These are phyloP conservation scores for Actenoides lindsayi DNA, from an alignment of 2,113 vertebrate genomes.

Conservation along the genomic window DNA sequence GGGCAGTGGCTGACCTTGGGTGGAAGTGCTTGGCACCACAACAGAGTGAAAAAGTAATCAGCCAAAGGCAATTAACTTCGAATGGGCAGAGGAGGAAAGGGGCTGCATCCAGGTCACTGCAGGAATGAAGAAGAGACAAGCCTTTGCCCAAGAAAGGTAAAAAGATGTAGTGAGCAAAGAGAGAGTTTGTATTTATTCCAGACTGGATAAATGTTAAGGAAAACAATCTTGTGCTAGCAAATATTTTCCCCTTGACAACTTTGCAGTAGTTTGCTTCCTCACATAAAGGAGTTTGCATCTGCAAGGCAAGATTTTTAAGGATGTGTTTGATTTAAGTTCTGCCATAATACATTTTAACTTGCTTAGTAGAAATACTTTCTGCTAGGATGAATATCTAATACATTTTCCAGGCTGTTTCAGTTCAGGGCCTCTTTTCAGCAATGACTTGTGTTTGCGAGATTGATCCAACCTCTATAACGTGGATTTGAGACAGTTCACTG, in stretches of 20 bases:
- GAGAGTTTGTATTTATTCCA: slow-evolving; percentile 12
- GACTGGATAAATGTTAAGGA: slow-evolving; percentile 37
- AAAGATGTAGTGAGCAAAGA: background rate
- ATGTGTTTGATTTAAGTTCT: slow-evolving; percentile 74
- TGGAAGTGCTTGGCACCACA: background rate
- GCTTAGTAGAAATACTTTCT: slow-evolving; percentile 71
- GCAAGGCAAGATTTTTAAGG: slow-evolving; percentile 64
- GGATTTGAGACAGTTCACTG: slow-evolving; percentile 87
- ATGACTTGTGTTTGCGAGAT: slow-evolving; percentile 82
- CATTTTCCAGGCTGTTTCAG: slow-evolving; percentile 87
- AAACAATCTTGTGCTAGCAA: slow-evolving; percentile 41
- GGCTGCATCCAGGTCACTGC: background rate
- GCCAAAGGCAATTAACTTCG: background rate
- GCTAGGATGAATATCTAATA: slow-evolving; percentile 80
- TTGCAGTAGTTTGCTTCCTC: slow-evolving; percentile 68
- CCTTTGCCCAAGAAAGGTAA: background rate
- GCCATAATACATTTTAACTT: slow-evolving; percentile 74
- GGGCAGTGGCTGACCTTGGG: background rate
- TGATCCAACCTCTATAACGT: slow-evolving; percentile 80
- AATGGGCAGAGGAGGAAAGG: background rate
- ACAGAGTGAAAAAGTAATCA: background rate
- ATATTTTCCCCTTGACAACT: slow-evolving; percentile 59
- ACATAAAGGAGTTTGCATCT: slow-evolving; percentile 56
- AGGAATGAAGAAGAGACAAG: background rate
- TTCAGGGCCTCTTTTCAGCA: slow-evolving; percentile 82